Conservation (phyloP, 2,888 invertebrate genomes). For the Pristionchus arcanus region DNA sequence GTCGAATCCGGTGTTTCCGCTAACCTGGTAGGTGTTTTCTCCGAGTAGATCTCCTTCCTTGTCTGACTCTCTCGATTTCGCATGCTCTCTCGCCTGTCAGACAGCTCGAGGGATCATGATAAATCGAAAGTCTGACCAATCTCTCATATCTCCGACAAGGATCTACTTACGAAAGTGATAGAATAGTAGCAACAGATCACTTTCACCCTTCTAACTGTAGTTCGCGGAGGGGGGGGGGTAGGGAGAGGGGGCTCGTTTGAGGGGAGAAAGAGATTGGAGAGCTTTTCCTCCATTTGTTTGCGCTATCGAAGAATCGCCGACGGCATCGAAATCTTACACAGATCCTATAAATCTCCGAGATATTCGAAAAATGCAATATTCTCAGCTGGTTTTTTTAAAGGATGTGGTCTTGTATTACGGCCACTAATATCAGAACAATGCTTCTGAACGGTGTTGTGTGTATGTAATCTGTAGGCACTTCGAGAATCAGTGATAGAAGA, state of each 20-base stretch:
- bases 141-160: no score
- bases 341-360: background rate
- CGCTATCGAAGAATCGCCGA: slow-evolving; percentile 25
- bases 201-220: background rate
- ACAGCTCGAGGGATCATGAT: no score
- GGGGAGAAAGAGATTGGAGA: background rate
- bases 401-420: no score
- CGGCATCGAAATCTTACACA: slow-evolving; percentile 22
- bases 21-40: no score
- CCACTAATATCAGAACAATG: no score
- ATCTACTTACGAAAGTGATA: background rate
- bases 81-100: background rate
- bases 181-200: background rate
- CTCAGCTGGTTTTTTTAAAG: no score
- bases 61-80: background rate
- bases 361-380: background rate
- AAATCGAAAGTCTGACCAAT: no score
- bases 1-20: no score
- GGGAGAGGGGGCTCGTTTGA: background rate
- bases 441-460: no score
- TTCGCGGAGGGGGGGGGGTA: background rate
- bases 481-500: no score
- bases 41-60: slow-evolving; percentile 47
- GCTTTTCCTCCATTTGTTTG: slow-evolving; percentile 45
- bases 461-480: no score